A percentile compares a stretch with the other conserved stretches of the same genome.
Evolutionary conservation across 2,888 invertebrate genomes (phyloP).

Genomic region (Resseliella maxima): DNA sequence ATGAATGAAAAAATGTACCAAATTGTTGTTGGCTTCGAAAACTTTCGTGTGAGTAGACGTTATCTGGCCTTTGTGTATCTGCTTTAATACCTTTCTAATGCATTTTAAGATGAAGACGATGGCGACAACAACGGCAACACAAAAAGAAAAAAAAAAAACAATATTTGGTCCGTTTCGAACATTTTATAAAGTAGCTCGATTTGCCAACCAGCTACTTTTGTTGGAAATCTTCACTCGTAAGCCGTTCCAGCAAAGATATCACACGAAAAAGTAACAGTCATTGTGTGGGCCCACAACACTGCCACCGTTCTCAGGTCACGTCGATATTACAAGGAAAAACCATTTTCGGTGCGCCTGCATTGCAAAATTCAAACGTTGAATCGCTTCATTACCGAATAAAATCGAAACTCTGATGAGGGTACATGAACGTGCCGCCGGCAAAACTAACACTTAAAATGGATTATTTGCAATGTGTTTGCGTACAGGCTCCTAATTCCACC

Average conservation of each 20-base stretch:
- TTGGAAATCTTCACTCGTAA: not conserved
- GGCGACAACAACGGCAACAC: not conserved
- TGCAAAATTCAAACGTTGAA: slow-evolving; percentile 48
- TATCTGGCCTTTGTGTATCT: slow-evolving; percentile 32
- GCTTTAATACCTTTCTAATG: slow-evolving; percentile 48
- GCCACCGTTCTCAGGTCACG: slow-evolving; percentile 17
- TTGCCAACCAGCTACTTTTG: not conserved
- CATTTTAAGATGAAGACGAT: not conserved
- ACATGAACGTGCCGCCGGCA: slow-evolving; percentile 46
- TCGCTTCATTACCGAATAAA: slow-evolving; percentile 50
- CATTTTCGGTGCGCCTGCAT: slow-evolving; percentile 25
- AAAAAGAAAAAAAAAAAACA: not conserved
- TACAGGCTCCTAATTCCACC: slow-evolving; percentile 26
- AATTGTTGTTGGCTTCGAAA: not conserved
- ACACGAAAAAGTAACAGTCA: slow-evolving; percentile 25
- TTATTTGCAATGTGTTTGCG: slow-evolving; percentile 51
- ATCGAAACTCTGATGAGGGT: slow-evolving; percentile 47
- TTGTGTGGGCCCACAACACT: not conserved
- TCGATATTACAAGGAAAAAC: slow-evolving; percentile 31
- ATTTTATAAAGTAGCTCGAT: not conserved
- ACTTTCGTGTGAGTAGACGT: not conserved
- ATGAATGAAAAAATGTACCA: slow-evolving; percentile 22
- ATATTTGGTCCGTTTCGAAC: not conserved
- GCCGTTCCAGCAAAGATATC: not conserved
- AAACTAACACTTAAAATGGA: slow-evolving; percentile 51